Evolutionary conservation across 2,113 vertebrate genomes (phyloP).

Genomic region (Crotalus horridus): DNA sequence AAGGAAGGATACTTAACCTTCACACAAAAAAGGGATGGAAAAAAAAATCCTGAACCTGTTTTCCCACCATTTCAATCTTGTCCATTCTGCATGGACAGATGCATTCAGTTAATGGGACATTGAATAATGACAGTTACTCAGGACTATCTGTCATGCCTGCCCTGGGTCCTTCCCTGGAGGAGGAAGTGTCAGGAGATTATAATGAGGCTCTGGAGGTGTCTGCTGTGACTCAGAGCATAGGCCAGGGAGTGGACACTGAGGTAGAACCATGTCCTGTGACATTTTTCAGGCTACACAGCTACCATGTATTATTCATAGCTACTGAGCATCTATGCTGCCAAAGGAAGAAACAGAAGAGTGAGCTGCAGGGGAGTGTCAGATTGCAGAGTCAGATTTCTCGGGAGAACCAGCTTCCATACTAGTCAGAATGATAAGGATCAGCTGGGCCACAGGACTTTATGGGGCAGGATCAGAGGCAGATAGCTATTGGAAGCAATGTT

Average conservation of each 20-base stretch:
- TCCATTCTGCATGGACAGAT: background rate
- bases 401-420: background rate
- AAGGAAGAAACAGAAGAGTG: background rate
- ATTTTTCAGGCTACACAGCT: background rate
- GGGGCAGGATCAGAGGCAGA: background rate
- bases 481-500: background rate
- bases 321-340: background rate
- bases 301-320: background rate
- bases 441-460: background rate
- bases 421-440: background rate
- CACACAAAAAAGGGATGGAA: background rate
- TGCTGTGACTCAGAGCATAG: background rate
- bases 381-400: background rate
- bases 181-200: background rate
- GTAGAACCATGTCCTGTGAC: background rate
- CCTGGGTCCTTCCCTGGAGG: background rate
- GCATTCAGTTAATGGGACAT: background rate
- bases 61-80: background rate
- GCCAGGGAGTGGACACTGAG: background rate
- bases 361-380: background rate
- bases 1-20: background rate
- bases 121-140: background rate
- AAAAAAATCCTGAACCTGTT: background rate
- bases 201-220: background rate
- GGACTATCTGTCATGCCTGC: background rate